Conservation (phyloP, 2,113 vertebrate genomes). For the Argyrosomus japonicus region DNA sequence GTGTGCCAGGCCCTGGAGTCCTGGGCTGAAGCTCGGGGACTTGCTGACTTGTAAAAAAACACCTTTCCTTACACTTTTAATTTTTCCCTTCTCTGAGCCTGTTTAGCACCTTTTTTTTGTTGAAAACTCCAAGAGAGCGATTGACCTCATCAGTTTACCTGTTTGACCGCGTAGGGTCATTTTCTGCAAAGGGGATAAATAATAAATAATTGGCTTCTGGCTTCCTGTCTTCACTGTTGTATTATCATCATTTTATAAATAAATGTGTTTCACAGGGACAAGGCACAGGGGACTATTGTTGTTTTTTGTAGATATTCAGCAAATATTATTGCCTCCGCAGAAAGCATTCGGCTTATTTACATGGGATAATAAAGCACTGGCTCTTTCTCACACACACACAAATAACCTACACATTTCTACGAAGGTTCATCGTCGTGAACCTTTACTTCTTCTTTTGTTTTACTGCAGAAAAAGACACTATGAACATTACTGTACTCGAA, state of each 20-base stretch:
- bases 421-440: slow-evolving; percentile 8
- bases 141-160: slow-evolving; percentile 69
- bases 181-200: slow-evolving; percentile 18
- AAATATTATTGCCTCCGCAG: slow-evolving; percentile 58
- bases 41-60: slow-evolving; percentile 79
- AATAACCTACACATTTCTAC: background rate
- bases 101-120: slow-evolving; percentile 51
- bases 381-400: slow-evolving; percentile 21
- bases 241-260: slow-evolving; percentile 67
- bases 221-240: slow-evolving; percentile 41
- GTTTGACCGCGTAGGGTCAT: slow-evolving; percentile 42
- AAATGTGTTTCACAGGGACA: slow-evolving; percentile 54
- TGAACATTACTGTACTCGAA: slow-evolving; percentile 9
- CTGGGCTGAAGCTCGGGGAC: slow-evolving; percentile 62
- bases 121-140: slow-evolving; percentile 53
- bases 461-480: background rate
- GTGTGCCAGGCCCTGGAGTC: slow-evolving; percentile 57
- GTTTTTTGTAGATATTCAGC: slow-evolving; percentile 67
- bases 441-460: background rate
- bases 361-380: slow-evolving; percentile 46
- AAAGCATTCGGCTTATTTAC: slow-evolving; percentile 59
- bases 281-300: slow-evolving; percentile 48
- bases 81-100: slow-evolving; percentile 37
- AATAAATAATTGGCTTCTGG: slow-evolving; percentile 64
- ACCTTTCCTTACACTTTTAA: slow-evolving; percentile 51